Evolutionary conservation across 2,113 vertebrate genomes (phyloP).

Genomic region (Dipodomys merriami): DNA sequence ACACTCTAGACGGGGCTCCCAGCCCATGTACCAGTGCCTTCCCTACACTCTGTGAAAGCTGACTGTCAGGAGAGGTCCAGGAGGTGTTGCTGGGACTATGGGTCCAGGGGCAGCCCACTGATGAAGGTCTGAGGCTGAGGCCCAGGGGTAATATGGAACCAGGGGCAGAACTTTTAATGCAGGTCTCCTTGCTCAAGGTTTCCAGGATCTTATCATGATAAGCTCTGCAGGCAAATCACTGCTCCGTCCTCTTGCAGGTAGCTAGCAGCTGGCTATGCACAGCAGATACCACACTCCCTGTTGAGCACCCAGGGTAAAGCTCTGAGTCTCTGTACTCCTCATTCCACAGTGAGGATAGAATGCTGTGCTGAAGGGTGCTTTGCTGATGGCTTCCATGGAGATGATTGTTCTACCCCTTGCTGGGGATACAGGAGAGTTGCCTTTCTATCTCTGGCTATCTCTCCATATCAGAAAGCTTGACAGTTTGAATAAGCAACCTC

Average conservation of each 20-base stretch:
- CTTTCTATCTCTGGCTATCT: background rate
- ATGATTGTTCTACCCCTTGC: background rate
- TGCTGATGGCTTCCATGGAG: background rate
- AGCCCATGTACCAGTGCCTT: too few relatives aligned
- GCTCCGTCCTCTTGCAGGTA: too few relatives aligned
- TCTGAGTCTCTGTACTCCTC: rapidly evolving
- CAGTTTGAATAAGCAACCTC: background rate
- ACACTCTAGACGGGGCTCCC: background rate
- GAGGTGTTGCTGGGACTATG: too few relatives aligned
- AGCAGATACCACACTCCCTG: background rate
- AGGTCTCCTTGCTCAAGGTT: background rate
- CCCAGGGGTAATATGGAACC: too few relatives aligned
- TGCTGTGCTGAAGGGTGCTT: background rate
- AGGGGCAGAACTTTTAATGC: too few relatives aligned
- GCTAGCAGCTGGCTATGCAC: rapidly evolving
- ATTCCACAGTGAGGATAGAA: background rate
- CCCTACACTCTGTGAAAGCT: background rate
- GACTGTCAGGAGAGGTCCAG: background rate
- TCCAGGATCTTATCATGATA: rapidly evolving
- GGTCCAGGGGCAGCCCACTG: too few relatives aligned
- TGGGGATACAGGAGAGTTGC: rapidly evolving
- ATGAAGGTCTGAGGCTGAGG: too few relatives aligned
- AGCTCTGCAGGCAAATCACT: background rate
- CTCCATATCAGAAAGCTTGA: too few relatives aligned
- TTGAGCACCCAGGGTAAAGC: too few relatives aligned